These are phyloP conservation scores for Nudaria mundana DNA, from an alignment of 2,888 invertebrate species.

Conservation along the genomic window DNA sequence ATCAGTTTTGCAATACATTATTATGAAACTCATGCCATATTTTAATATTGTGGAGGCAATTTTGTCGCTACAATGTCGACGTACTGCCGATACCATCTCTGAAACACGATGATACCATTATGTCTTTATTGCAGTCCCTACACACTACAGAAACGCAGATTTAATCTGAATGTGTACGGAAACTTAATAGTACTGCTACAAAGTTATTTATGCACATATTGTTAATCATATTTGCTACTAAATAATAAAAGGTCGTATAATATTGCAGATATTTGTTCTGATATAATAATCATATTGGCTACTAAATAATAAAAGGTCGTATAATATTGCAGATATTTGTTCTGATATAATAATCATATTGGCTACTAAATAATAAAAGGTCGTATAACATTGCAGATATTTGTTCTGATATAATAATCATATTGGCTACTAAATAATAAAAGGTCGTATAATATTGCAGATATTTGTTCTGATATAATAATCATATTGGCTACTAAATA, in stretches of 20 bases:
- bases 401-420: too few relatives aligned
- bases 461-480: too few relatives aligned
- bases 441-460: too few relatives aligned
- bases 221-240: neutral
- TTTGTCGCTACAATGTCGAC: constrained; percentile 40
- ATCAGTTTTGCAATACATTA: constrained; percentile 28
- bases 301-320: too few relatives aligned
- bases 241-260: too few relatives aligned
- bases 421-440: too few relatives aligned
- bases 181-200: constrained; percentile 8
- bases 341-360: too few relatives aligned
- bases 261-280: too few relatives aligned
- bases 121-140: constrained; percentile 32
- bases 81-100: constrained; percentile 32
- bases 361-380: too few relatives aligned
- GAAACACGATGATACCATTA: constrained; percentile 39
- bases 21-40: constrained; percentile 37
- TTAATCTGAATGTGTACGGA: constrained; percentile 14
- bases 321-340: neutral
- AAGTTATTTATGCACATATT: constrained; percentile 8
- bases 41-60: constrained; percentile 39
- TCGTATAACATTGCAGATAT: too few relatives aligned
- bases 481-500: too few relatives aligned
- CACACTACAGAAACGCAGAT: constrained; percentile 26
- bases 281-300: too few relatives aligned